Percentiles rank a stretch among this genome's conserved stretches.
Conservation (phyloP, 2,888 invertebrate genomes). For the Tribolium freemani region DNA sequence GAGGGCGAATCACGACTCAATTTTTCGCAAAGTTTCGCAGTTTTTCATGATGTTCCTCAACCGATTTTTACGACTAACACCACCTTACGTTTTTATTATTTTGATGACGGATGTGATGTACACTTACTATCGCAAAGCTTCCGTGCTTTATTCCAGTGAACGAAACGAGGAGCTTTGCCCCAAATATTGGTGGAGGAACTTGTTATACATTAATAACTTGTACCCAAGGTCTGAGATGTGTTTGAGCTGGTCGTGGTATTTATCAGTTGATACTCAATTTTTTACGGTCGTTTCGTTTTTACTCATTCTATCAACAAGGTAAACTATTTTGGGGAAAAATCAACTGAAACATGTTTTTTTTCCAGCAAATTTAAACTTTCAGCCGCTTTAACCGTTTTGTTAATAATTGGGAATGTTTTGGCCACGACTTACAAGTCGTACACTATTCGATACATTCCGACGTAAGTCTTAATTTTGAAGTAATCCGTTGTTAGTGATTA, state of each 20-base stretch:
- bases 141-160: constrained; percentile 65
- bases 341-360: constrained; percentile 27
- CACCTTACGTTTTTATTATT: constrained; percentile 67
- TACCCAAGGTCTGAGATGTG: constrained; percentile 68
- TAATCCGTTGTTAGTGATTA: not conserved
- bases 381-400: constrained; percentile 53
- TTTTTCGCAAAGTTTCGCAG: constrained; percentile 48
- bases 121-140: constrained; percentile 63
- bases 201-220: constrained; percentile 70
- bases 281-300: constrained; percentile 65
- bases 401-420: constrained; percentile 61
- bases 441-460: constrained; percentile 64
- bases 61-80: constrained; percentile 68
- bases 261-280: constrained; percentile 69
- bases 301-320: constrained; percentile 67
- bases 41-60: constrained; percentile 59
- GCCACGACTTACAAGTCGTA: constrained; percentile 65
- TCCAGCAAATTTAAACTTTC: constrained; percentile 65
- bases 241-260: constrained; percentile 70
- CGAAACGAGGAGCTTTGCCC: constrained; percentile 65
- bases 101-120: constrained; percentile 65
- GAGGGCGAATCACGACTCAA: not conserved
- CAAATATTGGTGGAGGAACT: constrained; percentile 71
- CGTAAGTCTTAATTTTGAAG: constrained; percentile 58
- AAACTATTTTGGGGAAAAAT: constrained; percentile 45